Percentiles rank a stretch among this genome's conserved stretches.
phyloP scores from a whole-genome alignment of 2,888 invertebrate genomes.

The Drosophila kanekoi region DNA sequence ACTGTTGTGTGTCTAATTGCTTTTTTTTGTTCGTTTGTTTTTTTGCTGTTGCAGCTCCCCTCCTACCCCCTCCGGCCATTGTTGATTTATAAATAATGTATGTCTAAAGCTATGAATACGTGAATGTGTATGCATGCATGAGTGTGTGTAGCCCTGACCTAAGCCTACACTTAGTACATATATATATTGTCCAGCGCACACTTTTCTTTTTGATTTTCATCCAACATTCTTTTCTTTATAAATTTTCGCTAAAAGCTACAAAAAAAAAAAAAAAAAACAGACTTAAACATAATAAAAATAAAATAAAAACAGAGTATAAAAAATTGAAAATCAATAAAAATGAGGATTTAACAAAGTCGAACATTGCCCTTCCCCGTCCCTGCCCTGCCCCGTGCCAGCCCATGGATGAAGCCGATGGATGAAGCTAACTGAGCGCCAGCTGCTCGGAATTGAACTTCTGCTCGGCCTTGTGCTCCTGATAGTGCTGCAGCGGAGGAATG shows the following conservation, averaged over 20 bases:
- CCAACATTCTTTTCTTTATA: background rate
- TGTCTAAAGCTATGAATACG: conserved; percentile 40
- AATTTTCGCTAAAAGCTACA: conserved; percentile 16
- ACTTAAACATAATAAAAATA: conserved; percentile 6
- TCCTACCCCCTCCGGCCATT: conserved; percentile 10
- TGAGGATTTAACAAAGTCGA: conserved; percentile 23
- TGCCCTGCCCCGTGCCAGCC: background rate
- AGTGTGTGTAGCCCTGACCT: conserved; percentile 18
- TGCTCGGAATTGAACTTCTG: conserved; percentile 67
- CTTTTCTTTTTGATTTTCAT: background rate
- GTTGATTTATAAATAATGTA: conserved; percentile 50
- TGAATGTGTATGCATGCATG: conserved; percentile 1
- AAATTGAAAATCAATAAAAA: conserved; percentile 9
- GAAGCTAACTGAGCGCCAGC: conserved; percentile 74
- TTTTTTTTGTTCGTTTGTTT: background rate
- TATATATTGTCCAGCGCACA: conserved; percentile 8
- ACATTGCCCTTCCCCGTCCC: conserved; percentile 3
- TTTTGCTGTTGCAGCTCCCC: conserved; percentile 10
- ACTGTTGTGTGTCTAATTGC: conserved; percentile 3
- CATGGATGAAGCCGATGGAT: too few relatives aligned
- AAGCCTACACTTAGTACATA: conserved; percentile 31
- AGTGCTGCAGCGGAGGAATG: conserved; percentile 90
- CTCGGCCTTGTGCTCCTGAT: conserved; percentile 67
- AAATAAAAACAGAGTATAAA: conserved; percentile 5
- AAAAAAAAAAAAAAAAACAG: conserved; percentile 2